phyloP scores from a whole-genome alignment of 2,797 vertebrate genomes.

The Enteromius treurensis region DNA sequence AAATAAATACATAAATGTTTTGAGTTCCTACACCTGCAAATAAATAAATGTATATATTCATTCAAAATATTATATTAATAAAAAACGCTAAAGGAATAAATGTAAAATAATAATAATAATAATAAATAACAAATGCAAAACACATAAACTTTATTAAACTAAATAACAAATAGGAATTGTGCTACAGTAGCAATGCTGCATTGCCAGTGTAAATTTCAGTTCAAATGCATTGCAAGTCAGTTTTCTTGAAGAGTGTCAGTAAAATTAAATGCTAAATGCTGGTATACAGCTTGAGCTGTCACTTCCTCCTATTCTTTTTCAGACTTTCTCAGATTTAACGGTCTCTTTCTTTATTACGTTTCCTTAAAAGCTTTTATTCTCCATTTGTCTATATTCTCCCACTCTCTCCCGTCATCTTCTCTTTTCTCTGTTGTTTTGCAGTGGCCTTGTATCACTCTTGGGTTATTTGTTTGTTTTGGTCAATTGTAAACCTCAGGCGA shows the following conservation, averaged over 20 bases:
- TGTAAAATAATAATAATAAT: neutral
- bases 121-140: too few species aligned
- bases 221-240: neutral
- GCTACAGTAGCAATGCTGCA: too few species aligned
- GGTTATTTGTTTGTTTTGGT: slow-evolving; percentile 54
- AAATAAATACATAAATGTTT: neutral
- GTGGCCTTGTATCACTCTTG: slow-evolving; percentile 4
- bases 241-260: neutral
- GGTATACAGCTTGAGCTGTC: neutral
- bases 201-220: neutral
- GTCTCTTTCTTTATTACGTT: slow-evolving; percentile 38
- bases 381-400: slow-evolving; percentile 58
- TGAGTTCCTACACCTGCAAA: neutral
- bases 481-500: slow-evolving; percentile 42
- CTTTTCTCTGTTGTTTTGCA: neutral
- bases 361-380: slow-evolving; percentile 7
- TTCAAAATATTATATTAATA: neutral
- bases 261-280: neutral
- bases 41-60: neutral
- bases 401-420: neutral
- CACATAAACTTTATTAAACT: too few species aligned
- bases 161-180: neutral
- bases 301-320: slow-evolving; percentile 16
- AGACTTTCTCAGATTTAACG: slow-evolving; percentile 38
- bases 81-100: neutral